Evolutionary conservation across 1,140 invertebrate species (phyloP), one percentile per base, ranked within the genome.

Genomic region (Acromyrmex heyeri): DNA sequence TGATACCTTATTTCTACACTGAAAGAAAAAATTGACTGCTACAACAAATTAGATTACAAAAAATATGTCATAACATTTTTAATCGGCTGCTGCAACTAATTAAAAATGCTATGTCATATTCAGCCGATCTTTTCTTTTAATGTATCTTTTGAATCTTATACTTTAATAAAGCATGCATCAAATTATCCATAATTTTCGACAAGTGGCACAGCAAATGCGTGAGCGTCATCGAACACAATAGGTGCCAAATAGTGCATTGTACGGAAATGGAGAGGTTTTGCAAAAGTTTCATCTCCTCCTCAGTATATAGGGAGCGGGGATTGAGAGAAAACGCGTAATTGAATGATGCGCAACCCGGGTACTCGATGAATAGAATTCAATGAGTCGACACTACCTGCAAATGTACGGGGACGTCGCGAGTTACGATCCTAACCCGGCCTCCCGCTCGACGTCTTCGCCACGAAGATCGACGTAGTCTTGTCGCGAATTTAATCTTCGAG

Each of bases 341-440:
- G 83, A 90, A 72, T 90, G 76, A 72, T 44, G 64, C 67, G 73
- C 48, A 86, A 86, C 83, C 86, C 81, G 77, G 75, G 61, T 75
- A 75, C 72, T 81, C 75, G 83, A 87, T 88, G 88, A 90, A 90
- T 90, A 88, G 87, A 90, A 90, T 88, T 88, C 83, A 90, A 90
- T 82, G 88, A 88, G 88, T 44, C 55, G 70, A 75, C 55, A 69
- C 69, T 30, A 59, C 34, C 57, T 75, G 48, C 50, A 78, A 77
- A 77, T 65, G 34, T 27, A 86, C 78, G 67, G 55, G 27, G 59
- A 57, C 18, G 50, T 83, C 69, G 79, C 55, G 55, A 73, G 79
- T 75, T 75, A 75, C 69, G 69, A 81, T 57, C 78, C 34, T 57
- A n/a, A 18, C 69, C 24, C 78, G 75, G 24, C 48, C 57, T 79